A percentile compares a stretch with the other conserved stretches of the same genome.
phyloP scores from a whole-genome alignment of 2,797 vertebrate genomes.

The Ateles fusciceps region DNA sequence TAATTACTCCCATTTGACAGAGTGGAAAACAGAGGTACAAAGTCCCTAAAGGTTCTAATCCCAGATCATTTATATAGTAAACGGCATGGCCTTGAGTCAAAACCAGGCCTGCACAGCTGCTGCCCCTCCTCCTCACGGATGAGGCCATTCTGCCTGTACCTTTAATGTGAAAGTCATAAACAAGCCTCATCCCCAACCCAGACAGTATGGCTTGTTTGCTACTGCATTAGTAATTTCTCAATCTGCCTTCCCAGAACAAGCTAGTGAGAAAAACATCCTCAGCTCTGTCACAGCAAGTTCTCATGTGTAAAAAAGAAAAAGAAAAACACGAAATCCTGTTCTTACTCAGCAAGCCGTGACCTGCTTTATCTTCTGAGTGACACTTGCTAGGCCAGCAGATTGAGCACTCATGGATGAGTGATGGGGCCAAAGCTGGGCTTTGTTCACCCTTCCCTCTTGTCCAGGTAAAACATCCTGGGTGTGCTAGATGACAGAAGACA shows the following conservation, averaged over 20 bases:
- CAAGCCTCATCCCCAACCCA: accelerated
- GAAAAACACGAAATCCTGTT: neutral
- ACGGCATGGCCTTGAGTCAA: accelerated
- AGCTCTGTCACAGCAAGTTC: neutral
- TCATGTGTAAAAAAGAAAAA: neutral
- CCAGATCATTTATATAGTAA: neutral
- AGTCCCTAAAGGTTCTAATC: neutral
- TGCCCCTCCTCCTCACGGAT: accelerated
- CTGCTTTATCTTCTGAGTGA: neutral
- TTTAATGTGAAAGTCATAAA: neutral
- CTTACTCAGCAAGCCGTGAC: neutral
- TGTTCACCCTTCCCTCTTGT: neutral
- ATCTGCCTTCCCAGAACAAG: neutral
- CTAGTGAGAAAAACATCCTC: neutral
- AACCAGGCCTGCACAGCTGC: neutral
- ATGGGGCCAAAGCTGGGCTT: neutral
- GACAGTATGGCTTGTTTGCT: neutral
- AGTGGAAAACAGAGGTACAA: neutral
- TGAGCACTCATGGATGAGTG: neutral
- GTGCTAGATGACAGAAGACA: accelerated
- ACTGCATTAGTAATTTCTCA: neutral
- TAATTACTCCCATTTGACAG: neutral
- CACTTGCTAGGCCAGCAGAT: neutral
- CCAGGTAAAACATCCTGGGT: neutral
- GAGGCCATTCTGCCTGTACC: neutral